Evolutionary conservation across 2,113 vertebrate genomes (phyloP).

Genomic region (Oxygymnocypris stewartii): DNA sequence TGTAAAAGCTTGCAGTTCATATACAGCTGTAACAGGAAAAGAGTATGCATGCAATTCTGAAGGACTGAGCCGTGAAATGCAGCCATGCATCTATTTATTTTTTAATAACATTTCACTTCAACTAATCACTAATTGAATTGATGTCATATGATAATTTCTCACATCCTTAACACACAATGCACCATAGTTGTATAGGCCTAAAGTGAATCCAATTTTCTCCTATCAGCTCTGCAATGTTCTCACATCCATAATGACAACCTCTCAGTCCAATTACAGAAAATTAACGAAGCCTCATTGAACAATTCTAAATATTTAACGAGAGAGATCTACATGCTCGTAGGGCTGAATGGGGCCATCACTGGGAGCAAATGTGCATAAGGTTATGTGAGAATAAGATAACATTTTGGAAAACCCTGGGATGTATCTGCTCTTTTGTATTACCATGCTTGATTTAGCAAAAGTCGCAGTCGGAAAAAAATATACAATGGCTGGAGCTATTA

Average conservation of each 20-base stretch:
- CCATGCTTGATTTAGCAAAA: conserved; percentile 8
- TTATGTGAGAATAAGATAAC: conserved; percentile 54
- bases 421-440: conserved; percentile 31
- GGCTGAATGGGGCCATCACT: conserved; percentile 41
- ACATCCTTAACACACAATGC: not conserved
- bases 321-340: conserved; percentile 29
- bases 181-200: conserved; percentile 6
- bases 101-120: conserved; percentile 13
- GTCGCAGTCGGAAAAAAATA: conserved; percentile 17
- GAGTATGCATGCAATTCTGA: not conserved
- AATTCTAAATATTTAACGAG: conserved; percentile 41
- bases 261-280: conserved; percentile 20
- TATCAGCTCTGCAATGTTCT: conserved; percentile 20
- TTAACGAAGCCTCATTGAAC: conserved; percentile 15
- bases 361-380: conserved; percentile 31
- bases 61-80: not conserved
- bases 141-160: not conserved
- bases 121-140: not conserved
- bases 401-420: conserved; percentile 37
- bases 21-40: not conserved
- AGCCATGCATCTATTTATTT: conserved; percentile 14
- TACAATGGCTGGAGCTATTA: conserved; percentile 45
- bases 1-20: conserved; percentile 11
- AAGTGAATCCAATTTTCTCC: conserved; percentile 25
- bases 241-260: conserved; percentile 18